Base-by-base conservation (phyloP, 2,888 invertebrate genomes). In the Octonoba sinensis region DNA sequence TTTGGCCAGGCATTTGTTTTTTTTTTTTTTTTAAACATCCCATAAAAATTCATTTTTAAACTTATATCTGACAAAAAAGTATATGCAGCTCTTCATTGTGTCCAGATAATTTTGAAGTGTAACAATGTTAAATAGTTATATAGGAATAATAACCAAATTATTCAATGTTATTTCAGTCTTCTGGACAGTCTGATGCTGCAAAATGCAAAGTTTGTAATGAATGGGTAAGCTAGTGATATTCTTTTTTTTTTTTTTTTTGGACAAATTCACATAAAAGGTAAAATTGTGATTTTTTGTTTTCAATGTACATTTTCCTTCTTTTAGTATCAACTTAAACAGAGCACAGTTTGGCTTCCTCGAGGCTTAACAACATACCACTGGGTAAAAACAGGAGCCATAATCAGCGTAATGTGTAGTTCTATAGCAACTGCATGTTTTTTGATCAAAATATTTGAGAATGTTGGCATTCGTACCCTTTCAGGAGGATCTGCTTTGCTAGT, bases 201-300 rank as follows among this genome's bases (percentile, higher is more conserved):
- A 92, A 92, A 75, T 95, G 95, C 89, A 95, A 95, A 88, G 95
- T 96, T 0, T 96, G 96, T 90, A 93, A 94, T 85, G 93, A 93
- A 64, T 57, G 74, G 13, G 83, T 83, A 74, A 77, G 77, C 67
- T 20, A 18, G 12, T 77, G 3, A 49, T 18, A 27, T 36, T 36
- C n/a, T 56, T 18, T 57, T 47, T 49, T 16, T 62, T 51, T 44
- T 20, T 51, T 59, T 66, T 12, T n/a, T 59, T 3, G 20, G 12
- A 4, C 3, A 12, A 54, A 18, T 64, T 47, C 20, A 15, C n/a
- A 49, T 1, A n/a, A 18, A 15, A 22, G 18, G 0, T 46, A 18
- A 16, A 2, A 46, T 36, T 54, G 64, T n/a, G 1, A 22, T 15
- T 20, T 71, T 47, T n/a, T 47, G 11, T 59, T 60, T 15, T 49